A percentile compares a stretch with the other conserved stretches of the same genome.
Evolutionary conservation across 2,797 vertebrate species (phyloP).

Genomic region (Hypotaenidia philippensis): DNA sequence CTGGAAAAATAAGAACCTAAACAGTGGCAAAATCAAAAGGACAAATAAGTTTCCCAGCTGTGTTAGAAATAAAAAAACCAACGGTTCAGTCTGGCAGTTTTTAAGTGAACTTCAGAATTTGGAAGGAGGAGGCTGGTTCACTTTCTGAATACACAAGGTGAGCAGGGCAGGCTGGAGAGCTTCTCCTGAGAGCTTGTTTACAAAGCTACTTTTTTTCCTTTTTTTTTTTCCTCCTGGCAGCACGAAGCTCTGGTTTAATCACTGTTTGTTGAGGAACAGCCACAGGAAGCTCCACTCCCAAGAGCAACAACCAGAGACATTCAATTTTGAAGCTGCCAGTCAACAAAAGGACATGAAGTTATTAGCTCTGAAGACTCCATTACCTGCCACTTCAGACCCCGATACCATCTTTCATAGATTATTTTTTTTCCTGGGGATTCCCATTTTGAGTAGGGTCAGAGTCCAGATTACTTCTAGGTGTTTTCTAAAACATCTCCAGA

Average conservation of each 20-base stretch:
- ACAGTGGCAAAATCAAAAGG: background rate
- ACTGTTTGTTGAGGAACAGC: constrained; percentile 57
- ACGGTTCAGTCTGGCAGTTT: background rate
- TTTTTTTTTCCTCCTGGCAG: background rate
- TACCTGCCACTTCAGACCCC: constrained; percentile 41
- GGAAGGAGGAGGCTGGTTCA: background rate
- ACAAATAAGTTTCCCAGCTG: background rate
- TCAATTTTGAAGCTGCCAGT: constrained; percentile 76
- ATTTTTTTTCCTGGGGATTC: constrained; percentile 39
- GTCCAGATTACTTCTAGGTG: background rate
- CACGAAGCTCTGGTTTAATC: constrained; percentile 66
- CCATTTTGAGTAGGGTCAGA: background rate
- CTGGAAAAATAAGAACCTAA: background rate
- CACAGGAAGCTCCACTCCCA: constrained; percentile 64
- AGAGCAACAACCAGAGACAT: constrained; percentile 65
- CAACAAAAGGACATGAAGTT: constrained; percentile 64
- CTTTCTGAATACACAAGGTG: background rate
- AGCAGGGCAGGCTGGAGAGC: background rate
- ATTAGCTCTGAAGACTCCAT: constrained; percentile 67
- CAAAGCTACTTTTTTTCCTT: background rate
- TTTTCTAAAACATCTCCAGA: background rate
- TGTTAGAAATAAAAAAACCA: background rate
- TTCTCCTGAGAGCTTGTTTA: constrained; percentile 48
- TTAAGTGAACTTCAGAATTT: background rate
- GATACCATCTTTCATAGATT: constrained; percentile 53